Evolutionary conservation across 2,113 vertebrate genomes (phyloP).

Genomic region (Ciconia stormi): DNA sequence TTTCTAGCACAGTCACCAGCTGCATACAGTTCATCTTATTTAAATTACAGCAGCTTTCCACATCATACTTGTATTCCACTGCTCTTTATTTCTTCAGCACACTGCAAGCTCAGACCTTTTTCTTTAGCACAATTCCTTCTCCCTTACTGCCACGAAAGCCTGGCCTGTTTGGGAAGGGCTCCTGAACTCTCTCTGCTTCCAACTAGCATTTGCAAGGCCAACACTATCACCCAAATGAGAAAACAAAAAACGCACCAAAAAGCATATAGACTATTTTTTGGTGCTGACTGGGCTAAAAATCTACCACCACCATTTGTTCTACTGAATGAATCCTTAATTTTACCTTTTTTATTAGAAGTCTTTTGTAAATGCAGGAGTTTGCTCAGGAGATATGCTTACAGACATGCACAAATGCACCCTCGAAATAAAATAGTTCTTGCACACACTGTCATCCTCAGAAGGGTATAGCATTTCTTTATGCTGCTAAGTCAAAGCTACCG

Average conservation of each 20-base stretch:
- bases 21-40: neutral
- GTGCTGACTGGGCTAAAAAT: neutral
- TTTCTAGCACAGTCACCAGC: neutral
- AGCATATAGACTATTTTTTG: neutral
- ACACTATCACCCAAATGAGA: neutral
- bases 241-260: neutral
- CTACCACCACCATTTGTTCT: neutral
- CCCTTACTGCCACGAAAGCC: accelerated
- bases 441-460: neutral
- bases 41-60: neutral
- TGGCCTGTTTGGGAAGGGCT: neutral
- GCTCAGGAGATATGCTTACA: no score
- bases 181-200: neutral
- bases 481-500: neutral
- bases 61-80: neutral
- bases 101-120: neutral
- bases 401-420: neutral
- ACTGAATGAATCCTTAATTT: neutral
- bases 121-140: neutral
- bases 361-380: neutral
- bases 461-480: neutral
- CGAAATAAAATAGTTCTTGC: neutral
- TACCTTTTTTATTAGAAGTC: neutral
- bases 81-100: neutral
- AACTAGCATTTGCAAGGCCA: neutral